Conservation (phyloP, 2,888 invertebrate genomes). For the Cremastinae sp. region DNA sequence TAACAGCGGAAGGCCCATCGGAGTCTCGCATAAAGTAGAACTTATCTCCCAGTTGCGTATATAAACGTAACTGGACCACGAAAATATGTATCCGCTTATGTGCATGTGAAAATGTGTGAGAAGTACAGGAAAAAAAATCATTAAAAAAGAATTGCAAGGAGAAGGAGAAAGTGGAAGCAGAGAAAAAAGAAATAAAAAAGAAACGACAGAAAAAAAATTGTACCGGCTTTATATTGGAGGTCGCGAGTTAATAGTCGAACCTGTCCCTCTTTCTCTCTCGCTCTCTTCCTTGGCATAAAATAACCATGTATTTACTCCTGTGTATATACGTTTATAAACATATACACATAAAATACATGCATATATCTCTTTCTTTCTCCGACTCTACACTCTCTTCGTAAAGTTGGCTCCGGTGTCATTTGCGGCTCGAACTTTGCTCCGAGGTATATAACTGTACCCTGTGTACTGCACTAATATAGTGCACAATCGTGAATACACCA, state of each 20-base stretch:
- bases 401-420: constrained; percentile 56
- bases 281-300: constrained; percentile 9
- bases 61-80: constrained; percentile 28
- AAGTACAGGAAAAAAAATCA: constrained; percentile 3
- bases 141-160: constrained; percentile 3
- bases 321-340: too few relatives aligned
- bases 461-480: constrained; percentile 43
- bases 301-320: constrained; percentile 1
- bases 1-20: constrained; percentile 38
- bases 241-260: constrained; percentile 58
- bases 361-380: constrained; percentile 7
- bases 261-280: constrained; percentile 19
- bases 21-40: constrained; percentile 49
- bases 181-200: constrained; percentile 23
- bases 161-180: neutral
- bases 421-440: constrained; percentile 46
- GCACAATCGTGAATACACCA: constrained; percentile 29
- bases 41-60: constrained; percentile 52
- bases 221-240: constrained; percentile 54
- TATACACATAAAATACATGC: neutral
- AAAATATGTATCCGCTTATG: constrained; percentile 5
- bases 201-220: constrained; percentile 36
- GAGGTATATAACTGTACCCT: constrained; percentile 21
- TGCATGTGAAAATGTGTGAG: neutral
- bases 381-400: constrained; percentile 2